Base-by-base conservation (phyloP, 1,140 invertebrate species). In the Polypedilum vanderplanki region DNA sequence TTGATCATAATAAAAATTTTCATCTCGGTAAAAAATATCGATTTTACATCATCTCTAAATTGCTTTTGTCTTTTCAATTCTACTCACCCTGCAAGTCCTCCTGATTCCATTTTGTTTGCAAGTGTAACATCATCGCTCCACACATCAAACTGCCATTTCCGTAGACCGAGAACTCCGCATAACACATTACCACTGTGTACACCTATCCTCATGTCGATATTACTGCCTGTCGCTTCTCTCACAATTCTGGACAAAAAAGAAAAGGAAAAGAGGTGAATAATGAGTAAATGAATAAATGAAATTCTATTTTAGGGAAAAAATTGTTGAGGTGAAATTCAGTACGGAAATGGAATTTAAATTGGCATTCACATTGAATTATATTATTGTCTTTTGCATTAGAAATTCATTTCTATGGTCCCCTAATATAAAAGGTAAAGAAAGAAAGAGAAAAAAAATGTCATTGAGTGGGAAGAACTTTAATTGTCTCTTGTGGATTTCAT, bases 141-240 rank as follows among this genome's bases (percentile, higher is more conserved):
- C 46, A 99, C 95, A 84, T 99, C 97, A 83, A 95, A 99, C 87
- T 98, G 96, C 96, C 96, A 98, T 85, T 98, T 98, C 74, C 93
- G 85, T 7, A 98, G 85, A 1, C 97, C 97, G 73, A 99, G 86
- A n/a, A 99, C 93, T 4, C 97, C 97, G 80, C 95, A 98, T 7
- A 98, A 85, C 20, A 99, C 96, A 80, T 93, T 94, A 76, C 93
- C 93, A 5, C 95, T 95, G 83, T 97, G 95, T 77, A 97, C 95
- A 9, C 95, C 96, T 77, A 98, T 96, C 77, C 96, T 85, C 96
- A 98, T 97, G 83, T 97, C 94, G 33, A 96, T 92, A 81, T 95
- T 93, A 82, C 94, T 93, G 9, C 93, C 91, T 1, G 93, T 94
- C 3, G 91, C 92, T 83, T 94, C 91, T 22, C 93, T 87, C 8